Percentiles rank a stretch among this genome's conserved stretches.
phyloP scores from a whole-genome alignment of 1,140 invertebrate species.

The Zaprionus davidi region DNA sequence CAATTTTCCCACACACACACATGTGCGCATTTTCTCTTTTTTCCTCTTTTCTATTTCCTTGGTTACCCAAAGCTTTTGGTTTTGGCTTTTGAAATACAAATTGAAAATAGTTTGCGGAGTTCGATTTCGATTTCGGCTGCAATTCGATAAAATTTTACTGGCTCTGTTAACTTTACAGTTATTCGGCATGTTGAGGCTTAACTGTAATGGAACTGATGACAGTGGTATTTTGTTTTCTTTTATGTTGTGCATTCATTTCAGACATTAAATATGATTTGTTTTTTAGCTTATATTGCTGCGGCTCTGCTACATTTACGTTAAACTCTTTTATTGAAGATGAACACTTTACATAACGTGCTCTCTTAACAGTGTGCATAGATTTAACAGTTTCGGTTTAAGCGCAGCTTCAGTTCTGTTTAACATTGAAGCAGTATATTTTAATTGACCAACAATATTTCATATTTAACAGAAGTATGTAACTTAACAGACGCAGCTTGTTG shows the following conservation, averaged over 20 bases:
- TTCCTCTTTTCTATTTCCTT: not conserved
- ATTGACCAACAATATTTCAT: not conserved
- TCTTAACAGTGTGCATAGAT: no score
- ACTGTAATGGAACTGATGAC: not conserved
- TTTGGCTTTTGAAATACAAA: conserved; percentile 23
- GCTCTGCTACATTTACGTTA: no score
- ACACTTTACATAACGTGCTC: no score
- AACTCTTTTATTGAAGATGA: no score
- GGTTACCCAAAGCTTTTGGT: conserved; percentile 3
- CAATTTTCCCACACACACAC: conserved; percentile 47
- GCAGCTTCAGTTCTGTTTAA: not conserved
- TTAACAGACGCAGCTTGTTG: not conserved
- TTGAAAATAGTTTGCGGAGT: conserved; percentile 25
- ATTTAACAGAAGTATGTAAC: not conserved
- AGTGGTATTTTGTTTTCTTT: not conserved
- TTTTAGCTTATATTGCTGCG: not conserved
- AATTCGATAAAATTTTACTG: conserved; percentile 3
- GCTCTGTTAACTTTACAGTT: not conserved
- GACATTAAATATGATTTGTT: not conserved
- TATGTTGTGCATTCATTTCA: not conserved
- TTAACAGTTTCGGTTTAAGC: no score
- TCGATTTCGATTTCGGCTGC: conserved; percentile 7
- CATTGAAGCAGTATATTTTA: no score
- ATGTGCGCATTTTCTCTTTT: conserved; percentile 7
- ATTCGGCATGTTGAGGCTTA: not conserved